Evolutionary conservation across 2,888 invertebrate genomes (phyloP).

Genomic region (Lissonota sp.): DNA sequence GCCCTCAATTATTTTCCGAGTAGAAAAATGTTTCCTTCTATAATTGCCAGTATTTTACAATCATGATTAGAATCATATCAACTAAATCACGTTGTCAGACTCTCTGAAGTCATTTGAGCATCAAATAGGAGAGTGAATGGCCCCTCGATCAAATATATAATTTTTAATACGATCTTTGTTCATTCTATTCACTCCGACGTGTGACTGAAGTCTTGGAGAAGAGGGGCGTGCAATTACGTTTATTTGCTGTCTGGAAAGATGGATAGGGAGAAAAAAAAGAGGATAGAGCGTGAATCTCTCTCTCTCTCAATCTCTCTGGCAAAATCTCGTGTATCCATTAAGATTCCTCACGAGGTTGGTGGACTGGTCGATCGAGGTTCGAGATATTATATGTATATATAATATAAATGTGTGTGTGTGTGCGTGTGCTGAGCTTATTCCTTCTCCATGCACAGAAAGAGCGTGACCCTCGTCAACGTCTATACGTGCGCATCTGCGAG

Average conservation of each 20-base stretch:
- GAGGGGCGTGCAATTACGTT: conserved; percentile 74
- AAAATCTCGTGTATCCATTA: conserved; percentile 74
- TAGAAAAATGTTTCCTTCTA: no score
- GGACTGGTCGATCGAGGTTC: conserved; percentile 71
- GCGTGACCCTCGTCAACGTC: conserved; percentile 64
- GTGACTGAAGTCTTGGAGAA: conserved; percentile 26
- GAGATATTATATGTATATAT: conserved; percentile 66
- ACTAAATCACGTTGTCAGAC: no score
- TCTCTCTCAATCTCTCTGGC: conserved; percentile 45
- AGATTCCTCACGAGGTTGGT: conserved; percentile 72
- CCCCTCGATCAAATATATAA: no score
- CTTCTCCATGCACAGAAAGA: conserved; percentile 28
- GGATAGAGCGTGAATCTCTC: conserved; percentile 60
- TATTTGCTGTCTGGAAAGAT: conserved; percentile 69
- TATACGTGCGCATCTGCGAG: conserved; percentile 54
- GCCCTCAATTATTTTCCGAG: no score
- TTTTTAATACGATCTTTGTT: no score
- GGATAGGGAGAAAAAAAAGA: conserved; percentile 7
- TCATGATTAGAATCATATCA: no score
- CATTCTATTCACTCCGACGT: no score
- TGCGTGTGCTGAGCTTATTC: conserved; percentile 64
- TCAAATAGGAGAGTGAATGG: no score
- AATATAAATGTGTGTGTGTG: conserved; percentile 15
- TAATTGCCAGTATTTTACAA: no score
- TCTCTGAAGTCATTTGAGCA: no score